phyloP scores from a whole-genome alignment of 2,113 vertebrate species.

The Nibea albiflora region DNA sequence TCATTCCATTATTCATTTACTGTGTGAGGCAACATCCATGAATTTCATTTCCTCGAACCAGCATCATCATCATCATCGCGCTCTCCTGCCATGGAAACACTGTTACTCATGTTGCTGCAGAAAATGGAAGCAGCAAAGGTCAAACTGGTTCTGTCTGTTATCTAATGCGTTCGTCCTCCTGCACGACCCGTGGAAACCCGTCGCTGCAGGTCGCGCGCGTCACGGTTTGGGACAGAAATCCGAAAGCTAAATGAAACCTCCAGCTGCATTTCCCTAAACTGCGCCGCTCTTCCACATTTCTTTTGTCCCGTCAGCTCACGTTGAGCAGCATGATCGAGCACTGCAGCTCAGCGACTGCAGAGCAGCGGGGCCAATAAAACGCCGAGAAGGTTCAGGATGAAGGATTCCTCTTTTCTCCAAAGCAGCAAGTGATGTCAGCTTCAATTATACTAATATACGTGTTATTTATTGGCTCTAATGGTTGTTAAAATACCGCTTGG shows the following conservation, averaged over 20 bases:
- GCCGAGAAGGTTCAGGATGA: neutral
- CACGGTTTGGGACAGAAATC: neutral
- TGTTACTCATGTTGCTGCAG: conserved; percentile 4
- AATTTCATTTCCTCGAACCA: conserved; percentile 32
- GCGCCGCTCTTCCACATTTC: neutral
- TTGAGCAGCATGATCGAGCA: neutral
- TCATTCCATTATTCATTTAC: conserved; percentile 43
- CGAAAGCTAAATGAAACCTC: neutral
- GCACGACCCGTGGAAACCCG: neutral
- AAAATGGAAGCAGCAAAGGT: conserved; percentile 45
- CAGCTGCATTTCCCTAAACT: neutral
- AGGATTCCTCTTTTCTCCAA: conserved; percentile 3
- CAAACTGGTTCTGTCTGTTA: conserved; percentile 49
- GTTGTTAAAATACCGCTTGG: conserved; percentile 1
- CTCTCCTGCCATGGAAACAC: neutral
- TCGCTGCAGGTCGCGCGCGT: neutral
- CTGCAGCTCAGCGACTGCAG: conserved; percentile 1
- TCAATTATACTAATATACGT: neutral
- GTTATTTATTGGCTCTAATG: conserved; percentile 16
- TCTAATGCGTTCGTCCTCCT: conserved; percentile 10
- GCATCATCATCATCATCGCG: neutral
- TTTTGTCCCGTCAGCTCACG: neutral
- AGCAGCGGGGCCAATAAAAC: neutral
- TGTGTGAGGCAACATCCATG: conserved; percentile 16
- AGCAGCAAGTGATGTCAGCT: conserved; percentile 8